Conservation (phyloP, 2,113 vertebrate genomes). For the Orientallactaga bullata region DNA sequence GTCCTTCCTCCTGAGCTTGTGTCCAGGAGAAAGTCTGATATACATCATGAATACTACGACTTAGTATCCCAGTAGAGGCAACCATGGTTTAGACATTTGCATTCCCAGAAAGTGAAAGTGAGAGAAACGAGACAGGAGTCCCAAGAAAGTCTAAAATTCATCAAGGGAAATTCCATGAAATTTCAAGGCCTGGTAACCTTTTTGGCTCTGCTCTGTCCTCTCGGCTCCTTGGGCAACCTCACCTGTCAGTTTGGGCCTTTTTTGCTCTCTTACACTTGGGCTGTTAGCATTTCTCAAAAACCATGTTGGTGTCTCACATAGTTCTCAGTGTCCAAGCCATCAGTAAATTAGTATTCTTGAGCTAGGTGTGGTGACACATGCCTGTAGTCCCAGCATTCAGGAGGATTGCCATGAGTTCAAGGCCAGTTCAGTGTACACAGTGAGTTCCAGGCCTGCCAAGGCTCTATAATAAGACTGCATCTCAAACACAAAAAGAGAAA, state of each 20-base stretch:
- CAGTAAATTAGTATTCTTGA: not conserved
- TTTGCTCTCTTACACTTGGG: not conserved
- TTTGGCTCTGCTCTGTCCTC: too few species aligned
- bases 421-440: not conserved
- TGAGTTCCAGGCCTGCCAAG: not conserved
- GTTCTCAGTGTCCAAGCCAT: not conserved
- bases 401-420: not conserved
- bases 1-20: not conserved
- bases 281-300: not conserved
- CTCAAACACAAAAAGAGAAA: not conserved
- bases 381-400: not conserved
- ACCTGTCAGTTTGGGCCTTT: not conserved
- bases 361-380: not conserved
- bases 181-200: not conserved
- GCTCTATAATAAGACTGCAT: not conserved
- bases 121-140: not conserved
- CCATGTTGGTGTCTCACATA: too few species aligned
- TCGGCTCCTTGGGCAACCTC: too few species aligned
- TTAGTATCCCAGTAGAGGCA: not conserved
- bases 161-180: accelerated
- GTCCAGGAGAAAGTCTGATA: not conserved
- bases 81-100: accelerated
- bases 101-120: not conserved
- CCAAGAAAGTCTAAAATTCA: not conserved
- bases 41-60: not conserved